Percentiles rank a stretch among this genome's conserved stretches.
These are phyloP conservation scores for Pyrrhosoma nymphula DNA, from an alignment of 2,888 invertebrate species.

Conservation along the genomic window DNA sequence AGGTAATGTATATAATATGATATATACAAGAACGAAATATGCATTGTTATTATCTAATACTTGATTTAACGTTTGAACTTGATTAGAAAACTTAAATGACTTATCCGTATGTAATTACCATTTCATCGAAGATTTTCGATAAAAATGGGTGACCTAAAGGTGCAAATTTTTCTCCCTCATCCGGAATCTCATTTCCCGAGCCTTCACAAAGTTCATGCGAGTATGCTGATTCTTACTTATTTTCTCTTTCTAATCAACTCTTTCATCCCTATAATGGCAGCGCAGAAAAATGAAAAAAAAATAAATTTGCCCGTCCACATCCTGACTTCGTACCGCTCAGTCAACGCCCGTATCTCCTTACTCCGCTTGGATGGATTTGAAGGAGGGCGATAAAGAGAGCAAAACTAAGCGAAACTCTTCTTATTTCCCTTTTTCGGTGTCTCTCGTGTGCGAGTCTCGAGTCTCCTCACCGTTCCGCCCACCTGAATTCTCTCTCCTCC, in stretches of 20 bases:
- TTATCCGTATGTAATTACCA: no score
- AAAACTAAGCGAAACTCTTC: constrained; percentile 24
- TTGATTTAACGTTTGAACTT: no score
- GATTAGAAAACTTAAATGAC: no score
- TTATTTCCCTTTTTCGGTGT: constrained; percentile 22
- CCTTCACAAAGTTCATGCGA: constrained; percentile 34
- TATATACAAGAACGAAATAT: no score
- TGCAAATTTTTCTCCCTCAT: neutral
- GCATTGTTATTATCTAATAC: no score
- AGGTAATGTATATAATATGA: no score
- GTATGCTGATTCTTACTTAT: neutral
- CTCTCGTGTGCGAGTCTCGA: no score
- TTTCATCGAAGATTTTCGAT: neutral
- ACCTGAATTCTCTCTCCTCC: neutral
- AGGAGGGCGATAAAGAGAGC: neutral
- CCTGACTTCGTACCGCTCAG: neutral
- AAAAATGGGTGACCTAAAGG: neutral
- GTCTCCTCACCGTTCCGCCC: neutral
- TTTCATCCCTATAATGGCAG: constrained; percentile 50
- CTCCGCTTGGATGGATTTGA: neutral
- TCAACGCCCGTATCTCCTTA: neutral
- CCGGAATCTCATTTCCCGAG: neutral
- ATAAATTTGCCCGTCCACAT: constrained; percentile 15
- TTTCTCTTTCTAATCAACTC: constrained; percentile 42
- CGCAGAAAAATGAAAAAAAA: neutral